phyloP scores from a whole-genome alignment of 2,113 vertebrate species.

The Daphoenositta chrysoptera region DNA sequence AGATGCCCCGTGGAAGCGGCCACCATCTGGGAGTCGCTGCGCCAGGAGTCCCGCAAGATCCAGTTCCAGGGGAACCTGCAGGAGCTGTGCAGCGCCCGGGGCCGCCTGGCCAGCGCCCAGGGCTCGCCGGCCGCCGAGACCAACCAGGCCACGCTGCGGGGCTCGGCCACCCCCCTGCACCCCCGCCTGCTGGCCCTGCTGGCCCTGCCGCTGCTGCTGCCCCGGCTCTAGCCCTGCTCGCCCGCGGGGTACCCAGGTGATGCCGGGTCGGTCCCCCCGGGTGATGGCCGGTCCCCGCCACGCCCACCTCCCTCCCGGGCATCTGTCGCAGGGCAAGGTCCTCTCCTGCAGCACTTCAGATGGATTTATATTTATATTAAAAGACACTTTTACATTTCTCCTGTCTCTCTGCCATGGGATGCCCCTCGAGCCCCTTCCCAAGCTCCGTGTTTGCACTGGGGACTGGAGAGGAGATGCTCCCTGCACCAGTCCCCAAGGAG shows the following conservation, averaged over 20 bases:
- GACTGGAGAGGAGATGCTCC: neutral
- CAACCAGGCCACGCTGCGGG: constrained; percentile 87
- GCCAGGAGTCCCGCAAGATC: constrained; percentile 91
- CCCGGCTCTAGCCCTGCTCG: constrained; percentile 29
- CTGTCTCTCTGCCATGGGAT: neutral
- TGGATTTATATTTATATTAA: constrained; percentile 78
- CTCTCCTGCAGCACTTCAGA: constrained; percentile 58
- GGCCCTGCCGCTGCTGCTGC: constrained; percentile 37
- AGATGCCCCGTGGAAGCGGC: constrained; percentile 90
- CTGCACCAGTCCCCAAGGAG: neutral
- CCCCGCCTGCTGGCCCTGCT: neutral
- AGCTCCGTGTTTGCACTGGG: neutral
- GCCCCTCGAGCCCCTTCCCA: neutral
- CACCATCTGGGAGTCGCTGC: constrained; percentile 90
- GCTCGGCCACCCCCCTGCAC: neutral
- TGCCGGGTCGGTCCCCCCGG: fast-evolving
- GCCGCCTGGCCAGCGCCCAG: constrained; percentile 54
- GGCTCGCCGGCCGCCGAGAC: constrained; percentile 68
- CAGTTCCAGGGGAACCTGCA: constrained; percentile 94
- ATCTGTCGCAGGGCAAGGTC: neutral
- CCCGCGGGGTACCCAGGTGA: neutral
- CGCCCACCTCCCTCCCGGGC: neutral
- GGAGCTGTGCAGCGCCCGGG: constrained; percentile 83
- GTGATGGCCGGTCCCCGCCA: fast-evolving
- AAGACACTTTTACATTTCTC: constrained; percentile 61